Evolutionary conservation across 2,888 invertebrate genomes (phyloP).

Genomic region (Andricus quercusramuli): DNA sequence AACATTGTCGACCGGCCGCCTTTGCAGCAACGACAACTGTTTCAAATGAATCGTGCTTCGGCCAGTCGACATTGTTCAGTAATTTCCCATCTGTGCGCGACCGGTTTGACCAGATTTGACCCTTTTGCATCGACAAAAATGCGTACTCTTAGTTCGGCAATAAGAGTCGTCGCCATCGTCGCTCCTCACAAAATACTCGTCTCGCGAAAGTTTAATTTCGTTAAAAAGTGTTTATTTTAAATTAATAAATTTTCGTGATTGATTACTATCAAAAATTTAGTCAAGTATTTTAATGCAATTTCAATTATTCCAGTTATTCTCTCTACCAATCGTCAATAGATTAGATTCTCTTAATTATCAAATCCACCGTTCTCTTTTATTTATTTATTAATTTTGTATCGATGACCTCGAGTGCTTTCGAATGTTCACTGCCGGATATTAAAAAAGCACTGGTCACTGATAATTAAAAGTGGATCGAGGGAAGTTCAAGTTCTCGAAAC

Average conservation of each 20-base stretch:
- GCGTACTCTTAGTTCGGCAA: neutral
- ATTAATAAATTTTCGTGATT: neutral
- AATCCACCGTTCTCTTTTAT: neutral
- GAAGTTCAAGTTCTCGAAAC: neutral
- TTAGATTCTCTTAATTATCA: no score
- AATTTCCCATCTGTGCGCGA: constrained; percentile 35
- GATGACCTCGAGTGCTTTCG: neutral
- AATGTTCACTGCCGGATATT: neutral
- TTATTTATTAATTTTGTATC: neutral
- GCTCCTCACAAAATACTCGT: neutral
- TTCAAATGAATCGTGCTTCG: constrained; percentile 25
- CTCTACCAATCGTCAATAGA: no score
- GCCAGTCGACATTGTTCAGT: constrained; percentile 51
- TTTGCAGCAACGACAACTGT: constrained; percentile 57
- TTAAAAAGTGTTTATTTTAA: neutral
- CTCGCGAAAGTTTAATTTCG: neutral
- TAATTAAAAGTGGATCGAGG: neutral
- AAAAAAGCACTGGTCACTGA: neutral
- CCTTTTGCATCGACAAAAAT: constrained; percentile 27
- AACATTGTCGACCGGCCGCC: constrained; percentile 62
- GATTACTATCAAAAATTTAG: neutral
- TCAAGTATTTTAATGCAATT: no score
- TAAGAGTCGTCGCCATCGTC: constrained; percentile 8
- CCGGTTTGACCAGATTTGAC: constrained; percentile 38
- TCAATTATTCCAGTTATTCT: no score